phyloP scores from a whole-genome alignment of 2,797 vertebrate genomes.

The Aphelocoma californica region DNA sequence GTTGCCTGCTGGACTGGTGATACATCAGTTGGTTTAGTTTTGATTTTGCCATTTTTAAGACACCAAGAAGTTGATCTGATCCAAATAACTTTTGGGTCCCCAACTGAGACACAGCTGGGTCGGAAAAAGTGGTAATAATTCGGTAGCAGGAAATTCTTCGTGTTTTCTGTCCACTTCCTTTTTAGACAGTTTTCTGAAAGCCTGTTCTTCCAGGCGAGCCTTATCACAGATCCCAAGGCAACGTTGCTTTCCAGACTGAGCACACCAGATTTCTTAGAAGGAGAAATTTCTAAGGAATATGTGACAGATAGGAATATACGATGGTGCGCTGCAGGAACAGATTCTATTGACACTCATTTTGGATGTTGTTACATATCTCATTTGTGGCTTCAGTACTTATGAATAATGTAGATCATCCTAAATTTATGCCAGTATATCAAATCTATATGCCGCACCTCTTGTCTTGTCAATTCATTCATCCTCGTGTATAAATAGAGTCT shows the following conservation, averaged over 20 bases:
- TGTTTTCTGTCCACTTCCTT: constrained; percentile 31
- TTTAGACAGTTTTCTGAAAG: constrained; percentile 12
- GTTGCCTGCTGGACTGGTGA: neutral
- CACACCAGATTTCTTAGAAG: constrained; percentile 65
- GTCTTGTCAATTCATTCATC: constrained; percentile 67
- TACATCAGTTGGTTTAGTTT: neutral
- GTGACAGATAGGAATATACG: constrained; percentile 67
- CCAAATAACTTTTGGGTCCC: neutral
- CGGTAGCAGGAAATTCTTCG: neutral
- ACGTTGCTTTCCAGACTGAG: constrained; percentile 58
- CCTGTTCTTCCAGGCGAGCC: neutral
- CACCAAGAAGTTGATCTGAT: neutral
- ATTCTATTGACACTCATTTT: constrained; percentile 73
- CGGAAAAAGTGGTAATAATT: neutral
- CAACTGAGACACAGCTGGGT: neutral
- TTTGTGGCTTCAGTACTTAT: constrained; percentile 69
- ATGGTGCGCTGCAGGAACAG: constrained; percentile 60
- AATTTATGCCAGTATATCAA: constrained; percentile 67
- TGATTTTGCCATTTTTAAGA: neutral
- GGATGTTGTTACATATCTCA: constrained; percentile 71
- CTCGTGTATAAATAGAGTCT: constrained; percentile 48
- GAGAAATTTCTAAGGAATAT: constrained; percentile 62
- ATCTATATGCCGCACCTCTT: constrained; percentile 65
- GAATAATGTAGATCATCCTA: constrained; percentile 71
- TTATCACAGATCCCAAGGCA: constrained; percentile 54